Evolutionary conservation across 2,888 invertebrate genomes (phyloP), one percentile per base, ranked within the genome.

Genomic region (Acronicta psi): DNA sequence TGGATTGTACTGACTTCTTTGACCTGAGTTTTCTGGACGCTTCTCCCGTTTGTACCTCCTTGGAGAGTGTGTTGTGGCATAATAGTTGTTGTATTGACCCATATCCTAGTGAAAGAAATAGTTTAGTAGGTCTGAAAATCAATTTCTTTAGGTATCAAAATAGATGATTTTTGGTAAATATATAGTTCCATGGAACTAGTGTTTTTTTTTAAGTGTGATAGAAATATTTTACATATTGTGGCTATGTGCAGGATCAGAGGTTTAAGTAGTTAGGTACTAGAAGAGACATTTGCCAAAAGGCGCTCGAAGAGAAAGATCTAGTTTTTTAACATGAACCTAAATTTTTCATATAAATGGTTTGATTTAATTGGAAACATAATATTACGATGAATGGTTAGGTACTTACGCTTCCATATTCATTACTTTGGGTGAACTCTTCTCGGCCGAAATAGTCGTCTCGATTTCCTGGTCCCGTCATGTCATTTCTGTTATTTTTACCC

Each of bases 1-100:
- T 0, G 93, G 94, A 58, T 93, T 94, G 59, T 92, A 92, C 55
- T 93, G 94, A 62, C 92, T 93, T 36, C 94, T 82, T 57, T 92
- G 89, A 0, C 93, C 93, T 0, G 92, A 91, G 59, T 91, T 92
- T 50, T 89, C 89, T 10, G 81, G 79, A 4, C 82, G 82, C 29
- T 80, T 85, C 14, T 91, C 91, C 1, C 93, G 83, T 63, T 85
- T 91, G 57, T 85, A 90, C 45, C 93, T 82, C 45, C 85, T 78
- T 2, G 86, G 65, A 2, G 81, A 44, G 45, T 84, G 84, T 0
- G 84, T 83, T 0, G 87, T 80, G 3, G 83, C 75, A 34, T 83
- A 80, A 49, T 84, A 81, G 11, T 81, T 81, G 17, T 81, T 78
- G 45, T 83, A 83, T 44, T 77, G 80, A 2, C 81, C 67, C 69